phyloP scores from a whole-genome alignment of 2,888 invertebrate species.

The Limnephilus rhombicus region DNA sequence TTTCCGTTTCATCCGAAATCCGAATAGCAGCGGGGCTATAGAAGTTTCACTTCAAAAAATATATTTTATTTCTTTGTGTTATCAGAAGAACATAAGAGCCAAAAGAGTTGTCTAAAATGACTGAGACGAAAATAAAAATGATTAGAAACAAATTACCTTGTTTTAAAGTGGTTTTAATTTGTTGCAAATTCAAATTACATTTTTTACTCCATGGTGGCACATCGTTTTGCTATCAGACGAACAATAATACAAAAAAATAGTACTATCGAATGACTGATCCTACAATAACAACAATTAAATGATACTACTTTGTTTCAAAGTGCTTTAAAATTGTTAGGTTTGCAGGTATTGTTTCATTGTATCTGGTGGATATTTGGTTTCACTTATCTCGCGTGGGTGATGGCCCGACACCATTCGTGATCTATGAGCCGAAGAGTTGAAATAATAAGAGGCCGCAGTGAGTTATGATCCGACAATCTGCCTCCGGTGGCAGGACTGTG shows the following conservation, averaged over 20 bases:
- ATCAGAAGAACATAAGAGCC: no score
- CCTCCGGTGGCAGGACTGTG: constrained; percentile 44
- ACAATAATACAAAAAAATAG: background rate
- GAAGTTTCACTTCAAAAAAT: no score
- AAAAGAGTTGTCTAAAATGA: no score
- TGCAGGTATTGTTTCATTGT: background rate
- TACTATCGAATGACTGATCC: background rate
- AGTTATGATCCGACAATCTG: constrained; percentile 29
- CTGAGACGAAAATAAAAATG: no score
- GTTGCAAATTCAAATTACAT: background rate
- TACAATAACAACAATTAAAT: background rate
- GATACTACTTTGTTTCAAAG: background rate
- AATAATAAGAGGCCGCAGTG: constrained; percentile 40
- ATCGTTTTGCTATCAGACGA: background rate
- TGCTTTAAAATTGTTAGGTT: background rate
- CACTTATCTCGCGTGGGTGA: constrained; percentile 44
- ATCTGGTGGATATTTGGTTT: background rate
- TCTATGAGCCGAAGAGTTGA: constrained; percentile 40
- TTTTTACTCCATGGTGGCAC: background rate
- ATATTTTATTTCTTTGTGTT: no score
- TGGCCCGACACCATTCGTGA: constrained; percentile 48
- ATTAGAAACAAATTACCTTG: no score
- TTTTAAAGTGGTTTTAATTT: background rate
- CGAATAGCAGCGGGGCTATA: no score
- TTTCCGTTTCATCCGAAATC: no score